Percentiles rank a stretch among this genome's conserved stretches.
These are phyloP conservation scores for Oxygymnocypris stewartii DNA, from an alignment of 2,113 vertebrate species.

Conservation along the genomic window DNA sequence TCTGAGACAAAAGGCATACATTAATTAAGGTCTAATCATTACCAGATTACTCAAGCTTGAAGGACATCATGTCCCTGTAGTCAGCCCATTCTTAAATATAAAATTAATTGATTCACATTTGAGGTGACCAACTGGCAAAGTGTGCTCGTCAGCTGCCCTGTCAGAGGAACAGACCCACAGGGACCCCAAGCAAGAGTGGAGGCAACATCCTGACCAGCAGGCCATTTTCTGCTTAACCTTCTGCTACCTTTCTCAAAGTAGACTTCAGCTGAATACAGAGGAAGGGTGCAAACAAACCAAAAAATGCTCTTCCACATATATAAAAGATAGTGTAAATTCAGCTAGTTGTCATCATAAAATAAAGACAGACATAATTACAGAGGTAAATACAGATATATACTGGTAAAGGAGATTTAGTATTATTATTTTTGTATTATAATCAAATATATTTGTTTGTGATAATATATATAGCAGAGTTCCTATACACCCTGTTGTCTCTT, in stretches of 20 bases:
- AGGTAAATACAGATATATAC: not conserved
- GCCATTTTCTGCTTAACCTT: slow-evolving; percentile 75
- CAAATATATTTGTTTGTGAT: no score
- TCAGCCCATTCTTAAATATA: slow-evolving; percentile 63
- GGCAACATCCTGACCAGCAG: slow-evolving; percentile 59
- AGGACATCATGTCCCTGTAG: slow-evolving; percentile 9
- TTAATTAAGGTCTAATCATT: slow-evolving; percentile 15
- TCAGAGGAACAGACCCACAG: slow-evolving; percentile 53
- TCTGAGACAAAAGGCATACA: slow-evolving; percentile 19
- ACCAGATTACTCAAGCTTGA: slow-evolving; percentile 8
- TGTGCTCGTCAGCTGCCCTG: slow-evolving; percentile 68
- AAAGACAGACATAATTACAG: not conserved
- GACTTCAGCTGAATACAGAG: slow-evolving; percentile 74
- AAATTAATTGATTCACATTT: slow-evolving; percentile 72
- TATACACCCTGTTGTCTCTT: not conserved
- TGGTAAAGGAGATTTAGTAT: not conserved
- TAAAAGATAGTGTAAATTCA: not conserved
- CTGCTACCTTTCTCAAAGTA: slow-evolving; percentile 69
- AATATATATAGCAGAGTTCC: no score
- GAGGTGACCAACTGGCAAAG: slow-evolving; percentile 71
- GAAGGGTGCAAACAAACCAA: slow-evolving; percentile 66
- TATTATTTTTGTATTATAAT: no score
- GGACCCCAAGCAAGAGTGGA: slow-evolving; percentile 52
- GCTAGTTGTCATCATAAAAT: not conserved
- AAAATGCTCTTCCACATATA: slow-evolving; percentile 32